Evolutionary conservation across 2,113 vertebrate species (phyloP), one percentile per base, ranked within the genome.

Genomic region (Eubucco bourcierii): DNA sequence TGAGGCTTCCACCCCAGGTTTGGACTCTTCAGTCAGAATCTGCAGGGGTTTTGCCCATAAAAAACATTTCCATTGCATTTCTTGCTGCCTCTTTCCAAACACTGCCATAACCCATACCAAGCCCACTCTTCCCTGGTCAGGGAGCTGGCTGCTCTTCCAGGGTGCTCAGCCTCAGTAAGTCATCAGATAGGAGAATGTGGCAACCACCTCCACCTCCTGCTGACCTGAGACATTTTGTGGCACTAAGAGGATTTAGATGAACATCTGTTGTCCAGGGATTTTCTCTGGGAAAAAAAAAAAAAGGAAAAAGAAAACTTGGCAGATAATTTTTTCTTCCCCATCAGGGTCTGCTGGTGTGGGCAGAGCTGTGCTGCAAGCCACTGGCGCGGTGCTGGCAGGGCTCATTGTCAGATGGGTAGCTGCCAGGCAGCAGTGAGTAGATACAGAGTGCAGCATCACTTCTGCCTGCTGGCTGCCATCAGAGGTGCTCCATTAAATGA

Each of bases 171-270:
- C 72, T 52, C 68, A 77, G 16, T 18, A 77, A 78, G 81, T 31
- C 41, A 52, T 6, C 27, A 25, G 12, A 21, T 41, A 87, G 70
- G 58, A 87, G 11, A 29, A 18, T 75, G 68, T 4, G 65, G 41
- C 16, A 41, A 58, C 29, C 53, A 80, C 79, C 28, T 81, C 79
- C 39, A 61, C 50, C 55, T 84, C 66, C 52, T 83, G 63, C 65
- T 84, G 80, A 84, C 39, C 80, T 33, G 34, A 41, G 67, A 61
- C 8, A 4, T 85, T 84, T 93, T 90, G 61, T 75, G 24, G 70
- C 80, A 53, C 64, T 95, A 92, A 96, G 93, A 91, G 85, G 95
- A 93, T 96, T 96, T 95, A 60, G 73, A 46, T 70, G 80, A 94
- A 87, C 91, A 92, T 92, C 95, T 95, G 96, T 81, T 73, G 71